Evolutionary conservation across 37 sponge, comb jelly and placozoan genomes (phyloP), one percentile per base, ranked within the genome.

Genomic region (Spongilla lacustris): DNA sequence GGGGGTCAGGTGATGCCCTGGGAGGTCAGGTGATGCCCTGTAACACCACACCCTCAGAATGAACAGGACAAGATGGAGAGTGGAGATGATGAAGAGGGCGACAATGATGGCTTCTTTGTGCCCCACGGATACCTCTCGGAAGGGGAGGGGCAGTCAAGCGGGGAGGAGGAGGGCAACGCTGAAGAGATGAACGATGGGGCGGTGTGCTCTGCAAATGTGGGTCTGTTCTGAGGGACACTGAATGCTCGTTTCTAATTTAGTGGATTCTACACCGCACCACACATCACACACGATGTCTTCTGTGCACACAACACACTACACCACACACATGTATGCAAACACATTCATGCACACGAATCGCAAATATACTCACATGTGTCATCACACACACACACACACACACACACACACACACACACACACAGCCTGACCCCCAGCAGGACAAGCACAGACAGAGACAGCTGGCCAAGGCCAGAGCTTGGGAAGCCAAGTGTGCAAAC

Each of bases 71-170:
- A 41, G 76, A 90, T 89, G 31, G 93, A 88, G 37, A 74, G 68
- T 17, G 91, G 75, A 30, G 93, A 84, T 2, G 95, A 86, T 12
- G 98, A 94, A 21, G 94, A 98, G 14, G 58, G 58, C 12, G 58
- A 58, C 58, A 46, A 46, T 8, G 96, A 98, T 79, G 97, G 97
- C 1, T 99, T 99, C 93, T 92, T 99, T 92, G 99, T 99, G 0
- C 99, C 99, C 32, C 97, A 99, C 67, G 99, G 99, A 41, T 99
- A 99, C 86, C 95, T 99, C 46, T 99, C 99, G 4, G 96, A 93
- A 22, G 96, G 84, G 34, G 99, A 99, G 80, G 98, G 99, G 32
- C 95, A 94, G 19, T 83, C 66, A 34, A 90, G 86, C 68, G 98
- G 91, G 21, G 76, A 66, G 32, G 89, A 84, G 50, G 80, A 36